Percentiles rank a stretch among this genome's conserved stretches.
These are phyloP conservation scores for Ormyrus thymus DNA, from an alignment of 2,888 invertebrate species.

Conservation along the genomic window DNA sequence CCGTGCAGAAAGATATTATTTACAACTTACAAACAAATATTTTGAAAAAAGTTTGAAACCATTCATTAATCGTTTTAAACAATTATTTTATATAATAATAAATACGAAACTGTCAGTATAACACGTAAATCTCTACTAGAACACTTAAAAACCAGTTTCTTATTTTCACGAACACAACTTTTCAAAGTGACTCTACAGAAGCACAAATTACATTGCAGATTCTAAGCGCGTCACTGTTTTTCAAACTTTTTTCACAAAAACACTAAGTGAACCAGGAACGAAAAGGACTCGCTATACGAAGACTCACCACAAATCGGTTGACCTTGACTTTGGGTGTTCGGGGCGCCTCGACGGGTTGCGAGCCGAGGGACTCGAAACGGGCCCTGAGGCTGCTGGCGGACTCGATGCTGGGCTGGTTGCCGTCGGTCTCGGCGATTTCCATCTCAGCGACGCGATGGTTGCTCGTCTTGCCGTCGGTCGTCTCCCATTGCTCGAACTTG, in stretches of 20 bases:
- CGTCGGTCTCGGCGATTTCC: slow-evolving; percentile 77
- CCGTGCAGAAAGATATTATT: slow-evolving; percentile 51
- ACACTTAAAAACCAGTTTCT: background rate
- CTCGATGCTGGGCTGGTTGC: slow-evolving; percentile 87
- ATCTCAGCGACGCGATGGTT: slow-evolving; percentile 73
- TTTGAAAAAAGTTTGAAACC: background rate
- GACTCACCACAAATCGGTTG: slow-evolving; percentile 93
- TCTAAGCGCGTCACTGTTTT: background rate
- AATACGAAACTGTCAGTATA: no score
- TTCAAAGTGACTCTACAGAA: background rate
- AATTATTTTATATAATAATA: no score
- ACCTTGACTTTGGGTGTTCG: slow-evolving; percentile 81
- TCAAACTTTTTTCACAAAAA: slow-evolving; percentile 25
- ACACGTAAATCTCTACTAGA: background rate
- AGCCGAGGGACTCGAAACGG: slow-evolving; percentile 90
- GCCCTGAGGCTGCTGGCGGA: slow-evolving; percentile 90
- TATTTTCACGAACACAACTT: background rate
- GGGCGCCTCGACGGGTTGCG: slow-evolving; percentile 76
- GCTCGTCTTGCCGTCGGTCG: slow-evolving; percentile 76
- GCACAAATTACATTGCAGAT: no score
- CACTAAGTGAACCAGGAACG: background rate
- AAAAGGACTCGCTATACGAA: background rate
- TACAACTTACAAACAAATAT: slow-evolving; percentile 26
- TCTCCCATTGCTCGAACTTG: slow-evolving; percentile 93
- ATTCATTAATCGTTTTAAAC: no score